Evolutionary conservation across 1,140 invertebrate species (phyloP).

Genomic region (Dendrolimus punctatus): DNA sequence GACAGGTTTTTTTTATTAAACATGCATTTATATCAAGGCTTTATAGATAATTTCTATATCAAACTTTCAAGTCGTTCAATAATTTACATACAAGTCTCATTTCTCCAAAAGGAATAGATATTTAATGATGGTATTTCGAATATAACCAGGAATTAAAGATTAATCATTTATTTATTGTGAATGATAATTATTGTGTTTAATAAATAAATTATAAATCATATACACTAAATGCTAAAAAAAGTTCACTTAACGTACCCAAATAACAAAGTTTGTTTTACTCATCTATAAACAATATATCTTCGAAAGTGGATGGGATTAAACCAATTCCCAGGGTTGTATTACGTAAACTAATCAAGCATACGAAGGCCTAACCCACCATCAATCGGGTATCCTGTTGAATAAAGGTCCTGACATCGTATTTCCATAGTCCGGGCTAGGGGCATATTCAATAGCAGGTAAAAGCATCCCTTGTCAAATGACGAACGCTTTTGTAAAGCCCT

Average conservation of each 20-base stretch:
- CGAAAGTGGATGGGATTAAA: too few species aligned
- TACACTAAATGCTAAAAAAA: too few species aligned
- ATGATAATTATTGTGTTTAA: conserved; percentile 1
- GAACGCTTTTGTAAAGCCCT: conserved; percentile 5
- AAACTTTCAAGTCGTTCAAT: conserved; percentile 5
- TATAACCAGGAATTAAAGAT: too few species aligned
- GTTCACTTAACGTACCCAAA: too few species aligned
- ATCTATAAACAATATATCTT: too few species aligned
- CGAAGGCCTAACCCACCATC: conserved; percentile 29
- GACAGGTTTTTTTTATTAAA: conserved; percentile 22
- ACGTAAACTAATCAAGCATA: conserved; percentile 34
- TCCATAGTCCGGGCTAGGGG: conserved; percentile 14
- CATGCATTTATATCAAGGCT: conserved; percentile 22
- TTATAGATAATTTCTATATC: conserved; percentile 5
- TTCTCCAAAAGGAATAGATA: conserved; percentile 2
- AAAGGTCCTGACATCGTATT: conserved; percentile 24
- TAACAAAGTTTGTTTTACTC: too few species aligned
- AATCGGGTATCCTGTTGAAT: conserved; percentile 40
- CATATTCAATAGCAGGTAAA: conserved; percentile 53
- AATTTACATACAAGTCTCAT: background rate
- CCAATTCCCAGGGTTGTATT: too few species aligned
- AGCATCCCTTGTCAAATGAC: conserved; percentile 26
- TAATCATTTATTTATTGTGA: background rate
- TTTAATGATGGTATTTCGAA: too few species aligned
- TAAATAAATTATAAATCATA: too few species aligned